Conservation (phyloP, 2,797 vertebrate genomes). For the Discoglossus pictus region DNA sequence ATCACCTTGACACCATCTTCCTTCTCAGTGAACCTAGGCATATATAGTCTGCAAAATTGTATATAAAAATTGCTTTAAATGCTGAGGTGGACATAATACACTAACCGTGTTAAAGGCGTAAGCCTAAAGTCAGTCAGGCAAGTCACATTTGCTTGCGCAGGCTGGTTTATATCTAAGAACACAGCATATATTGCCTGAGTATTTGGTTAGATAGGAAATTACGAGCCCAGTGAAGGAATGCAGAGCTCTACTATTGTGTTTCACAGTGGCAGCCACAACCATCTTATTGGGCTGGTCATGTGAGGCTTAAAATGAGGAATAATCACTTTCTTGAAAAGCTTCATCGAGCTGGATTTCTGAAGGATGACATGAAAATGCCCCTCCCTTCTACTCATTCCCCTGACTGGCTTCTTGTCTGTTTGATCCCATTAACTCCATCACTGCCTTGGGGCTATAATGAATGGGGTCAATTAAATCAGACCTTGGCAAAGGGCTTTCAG, state of each 20-base stretch:
- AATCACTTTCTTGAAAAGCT: constrained; percentile 32
- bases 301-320: constrained; percentile 42
- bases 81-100: too few relatives aligned
- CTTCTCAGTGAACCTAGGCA: too few relatives aligned
- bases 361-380: constrained; percentile 31
- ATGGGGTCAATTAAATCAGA: constrained; percentile 33
- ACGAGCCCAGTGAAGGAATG: constrained; percentile 21
- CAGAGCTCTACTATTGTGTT: constrained; percentile 13
- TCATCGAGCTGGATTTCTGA: constrained; percentile 29
- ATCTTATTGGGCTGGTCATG: constrained; percentile 12
- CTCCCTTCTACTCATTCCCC: constrained; percentile 5
- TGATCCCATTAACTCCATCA: constrained; percentile 48
- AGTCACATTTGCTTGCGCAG: not conserved
- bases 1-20: too few relatives aligned
- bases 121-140: too few relatives aligned
- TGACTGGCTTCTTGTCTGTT: constrained; percentile 39
- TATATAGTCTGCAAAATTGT: too few relatives aligned
- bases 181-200: not conserved
- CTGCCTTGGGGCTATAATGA: constrained; percentile 33
- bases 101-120: too few relatives aligned
- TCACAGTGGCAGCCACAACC: constrained; percentile 8
- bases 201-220: not conserved
- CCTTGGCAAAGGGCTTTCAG: constrained; percentile 13
- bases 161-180: not conserved
- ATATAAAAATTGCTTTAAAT: too few relatives aligned